phyloP scores from a whole-genome alignment of 2,113 vertebrate species.

The Circaetus gallicus region DNA sequence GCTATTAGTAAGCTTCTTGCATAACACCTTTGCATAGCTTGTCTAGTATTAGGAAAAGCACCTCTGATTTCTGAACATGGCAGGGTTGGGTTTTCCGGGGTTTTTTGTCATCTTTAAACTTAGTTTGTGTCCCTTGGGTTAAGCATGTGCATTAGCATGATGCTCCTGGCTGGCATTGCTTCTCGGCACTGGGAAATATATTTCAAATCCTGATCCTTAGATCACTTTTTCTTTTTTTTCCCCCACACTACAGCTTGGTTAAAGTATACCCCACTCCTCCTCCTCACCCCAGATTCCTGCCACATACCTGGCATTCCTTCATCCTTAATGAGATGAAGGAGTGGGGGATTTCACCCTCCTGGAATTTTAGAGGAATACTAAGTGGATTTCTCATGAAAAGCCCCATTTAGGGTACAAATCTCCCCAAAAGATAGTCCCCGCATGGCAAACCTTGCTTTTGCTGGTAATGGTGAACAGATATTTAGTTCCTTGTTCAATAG shows the following conservation, averaged over 20 bases:
- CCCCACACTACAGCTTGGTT: neutral
- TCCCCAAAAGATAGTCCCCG: neutral
- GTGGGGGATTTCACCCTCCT: conserved; percentile 48
- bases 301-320: conserved; percentile 64
- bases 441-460: neutral
- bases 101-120: neutral
- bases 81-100: neutral
- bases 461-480: neutral
- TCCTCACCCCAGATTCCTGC: conserved; percentile 58
- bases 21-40: neutral
- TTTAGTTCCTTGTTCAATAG: neutral
- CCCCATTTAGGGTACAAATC: neutral
- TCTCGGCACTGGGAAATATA: neutral
- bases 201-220: neutral
- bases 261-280: conserved; percentile 47
- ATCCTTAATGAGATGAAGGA: conserved; percentile 53
- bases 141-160: neutral
- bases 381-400: conserved; percentile 59
- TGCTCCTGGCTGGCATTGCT: neutral
- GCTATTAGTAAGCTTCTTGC: neutral
- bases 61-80: neutral
- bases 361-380: conserved; percentile 63
- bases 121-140: neutral
- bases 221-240: neutral
- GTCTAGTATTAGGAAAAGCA: neutral